Evolutionary conservation across 2,888 invertebrate genomes (phyloP).

Genomic region (Trachelus tabidus): DNA sequence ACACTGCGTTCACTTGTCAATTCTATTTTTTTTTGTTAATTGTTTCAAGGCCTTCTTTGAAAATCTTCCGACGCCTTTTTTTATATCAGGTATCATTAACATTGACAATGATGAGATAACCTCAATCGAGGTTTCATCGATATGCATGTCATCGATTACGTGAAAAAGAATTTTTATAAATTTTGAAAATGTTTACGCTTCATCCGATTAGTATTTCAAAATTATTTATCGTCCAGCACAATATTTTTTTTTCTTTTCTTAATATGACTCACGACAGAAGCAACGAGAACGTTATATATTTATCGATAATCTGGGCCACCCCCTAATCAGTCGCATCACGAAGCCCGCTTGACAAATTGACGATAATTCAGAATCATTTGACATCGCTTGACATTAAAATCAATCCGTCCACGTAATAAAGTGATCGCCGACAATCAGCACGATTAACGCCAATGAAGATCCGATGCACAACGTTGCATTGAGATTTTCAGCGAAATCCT

Average conservation of each 20-base stretch:
- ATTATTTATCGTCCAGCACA: background rate
- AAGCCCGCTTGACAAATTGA: conserved; percentile 51
- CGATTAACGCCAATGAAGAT: conserved; percentile 58
- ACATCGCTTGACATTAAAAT: conserved; percentile 63
- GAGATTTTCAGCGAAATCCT: conserved; percentile 30
- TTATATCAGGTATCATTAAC: background rate
- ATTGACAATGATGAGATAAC: background rate
- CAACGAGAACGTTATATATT: background rate
- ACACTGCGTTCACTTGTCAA: background rate
- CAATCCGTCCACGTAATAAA: conserved; percentile 62
- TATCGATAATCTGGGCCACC: conserved; percentile 21
- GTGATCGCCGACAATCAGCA: conserved; percentile 60
- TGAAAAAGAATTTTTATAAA: background rate
- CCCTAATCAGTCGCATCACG: conserved; percentile 11
- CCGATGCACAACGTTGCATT: conserved; percentile 48
- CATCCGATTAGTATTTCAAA: background rate
- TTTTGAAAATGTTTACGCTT: background rate
- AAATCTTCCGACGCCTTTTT: background rate
- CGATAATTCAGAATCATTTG: conserved; percentile 60
- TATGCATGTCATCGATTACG: no score
- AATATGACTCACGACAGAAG: background rate
- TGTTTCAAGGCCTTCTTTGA: background rate
- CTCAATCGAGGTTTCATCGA: background rate
- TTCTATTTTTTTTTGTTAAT: no score
- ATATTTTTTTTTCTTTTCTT: background rate